Evolutionary conservation across 2,888 invertebrate species (phyloP).

Genomic region (Scaptomyza caliginosa): DNA sequence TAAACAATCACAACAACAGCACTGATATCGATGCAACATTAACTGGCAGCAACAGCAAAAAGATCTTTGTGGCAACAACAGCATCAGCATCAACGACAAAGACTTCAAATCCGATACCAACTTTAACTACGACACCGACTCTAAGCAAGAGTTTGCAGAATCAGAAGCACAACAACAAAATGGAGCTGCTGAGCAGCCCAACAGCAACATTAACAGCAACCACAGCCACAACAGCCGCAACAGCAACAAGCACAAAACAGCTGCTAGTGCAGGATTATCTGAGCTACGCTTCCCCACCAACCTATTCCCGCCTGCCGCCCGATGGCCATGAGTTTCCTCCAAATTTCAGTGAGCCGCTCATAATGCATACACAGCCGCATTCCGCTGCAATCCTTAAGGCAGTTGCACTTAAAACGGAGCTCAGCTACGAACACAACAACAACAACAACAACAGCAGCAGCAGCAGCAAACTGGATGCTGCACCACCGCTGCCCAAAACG

Average conservation of each 20-base stretch:
- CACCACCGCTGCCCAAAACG: conserved; percentile 84
- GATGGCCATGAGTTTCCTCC: conserved; percentile 85
- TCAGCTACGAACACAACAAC: conserved; percentile 52
- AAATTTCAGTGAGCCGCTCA: conserved; percentile 84
- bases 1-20: conserved; percentile 56
- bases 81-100: conserved; percentile 24
- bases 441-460: conserved; percentile 34
- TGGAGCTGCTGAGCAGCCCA: conserved; percentile 81
- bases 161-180: conserved; percentile 71
- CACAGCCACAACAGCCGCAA: conserved; percentile 48
- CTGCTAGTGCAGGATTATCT: conserved; percentile 83
- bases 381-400: conserved; percentile 49
- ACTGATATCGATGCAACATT: conserved; percentile 33
- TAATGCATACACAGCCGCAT: conserved; percentile 77
- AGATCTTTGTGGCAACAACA: conserved; percentile 11
- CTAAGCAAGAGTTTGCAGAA: conserved; percentile 27
- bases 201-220: conserved; percentile 40
- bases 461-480: conserved; percentile 44
- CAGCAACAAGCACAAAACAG: conserved; percentile 75
- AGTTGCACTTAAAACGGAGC: conserved; percentile 34
- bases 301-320: conserved; percentile 84
- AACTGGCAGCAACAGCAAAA: conserved; percentile 27
- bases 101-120: conserved; percentile 2
- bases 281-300: conserved; percentile 82
- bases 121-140: conserved; percentile 32